These are phyloP conservation scores for Cancer borealis DNA, from an alignment of 2,888 invertebrate genomes.

Conservation along the genomic window DNA sequence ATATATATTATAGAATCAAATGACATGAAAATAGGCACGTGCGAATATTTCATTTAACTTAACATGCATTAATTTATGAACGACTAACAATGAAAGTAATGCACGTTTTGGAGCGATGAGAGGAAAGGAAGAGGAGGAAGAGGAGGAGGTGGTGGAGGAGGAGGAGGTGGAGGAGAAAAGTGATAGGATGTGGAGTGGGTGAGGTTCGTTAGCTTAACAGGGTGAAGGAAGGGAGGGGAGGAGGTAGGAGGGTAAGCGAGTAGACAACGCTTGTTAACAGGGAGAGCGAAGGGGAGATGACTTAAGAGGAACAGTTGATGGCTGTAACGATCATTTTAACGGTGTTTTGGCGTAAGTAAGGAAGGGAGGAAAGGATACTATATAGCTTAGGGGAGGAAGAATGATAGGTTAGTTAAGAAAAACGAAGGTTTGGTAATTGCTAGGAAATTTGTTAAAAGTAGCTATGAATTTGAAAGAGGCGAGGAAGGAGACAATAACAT, in stretches of 20 bases:
- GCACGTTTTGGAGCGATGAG: not conserved
- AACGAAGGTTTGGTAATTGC: not conserved
- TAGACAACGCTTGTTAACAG: not conserved
- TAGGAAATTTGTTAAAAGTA: not conserved
- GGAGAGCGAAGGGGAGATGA: not conserved
- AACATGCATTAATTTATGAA: too few species aligned
- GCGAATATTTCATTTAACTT: not conserved
- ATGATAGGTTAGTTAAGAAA: not conserved
- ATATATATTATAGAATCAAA: not conserved
- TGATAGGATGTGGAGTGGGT: slow-evolving; percentile 27
- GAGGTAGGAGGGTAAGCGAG: not conserved
- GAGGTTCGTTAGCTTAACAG: not conserved
- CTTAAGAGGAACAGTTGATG: not conserved
- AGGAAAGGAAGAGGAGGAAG: not conserved
- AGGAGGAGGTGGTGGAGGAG: not conserved
- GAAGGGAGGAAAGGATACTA: not conserved
- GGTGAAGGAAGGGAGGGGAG: not conserved
- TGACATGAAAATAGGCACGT: not conserved
- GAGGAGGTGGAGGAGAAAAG: not conserved
- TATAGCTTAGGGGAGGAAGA: not conserved
- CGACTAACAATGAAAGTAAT: too few species aligned
- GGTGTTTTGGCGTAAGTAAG: not conserved
- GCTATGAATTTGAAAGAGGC: not conserved
- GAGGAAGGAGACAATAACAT: not conserved
- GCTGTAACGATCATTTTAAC: not conserved